A percentile compares a stretch with the other conserved stretches of the same genome.
Evolutionary conservation across 1,140 invertebrate species (phyloP).

Genomic region (Hestina assimilis): DNA sequence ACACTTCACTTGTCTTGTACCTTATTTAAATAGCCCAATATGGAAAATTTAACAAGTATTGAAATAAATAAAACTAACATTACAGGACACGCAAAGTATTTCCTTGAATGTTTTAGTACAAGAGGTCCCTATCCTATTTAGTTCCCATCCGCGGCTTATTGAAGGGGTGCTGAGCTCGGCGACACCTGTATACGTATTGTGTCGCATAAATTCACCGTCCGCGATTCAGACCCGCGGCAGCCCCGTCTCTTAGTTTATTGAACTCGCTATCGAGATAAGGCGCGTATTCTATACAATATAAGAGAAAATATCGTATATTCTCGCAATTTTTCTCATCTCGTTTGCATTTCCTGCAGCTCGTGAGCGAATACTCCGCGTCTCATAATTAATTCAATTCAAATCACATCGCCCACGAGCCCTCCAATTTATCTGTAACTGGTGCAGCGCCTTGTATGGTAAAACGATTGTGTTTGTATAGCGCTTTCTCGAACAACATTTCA

Average conservation of each 20-base stretch:
- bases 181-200: conserved; percentile 76
- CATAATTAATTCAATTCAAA: conserved; percentile 78
- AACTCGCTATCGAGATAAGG: conserved; percentile 63
- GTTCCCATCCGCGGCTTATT: conserved; percentile 61
- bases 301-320: conserved; percentile 47
- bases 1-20: conserved; percentile 36
- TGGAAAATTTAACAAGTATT: background rate
- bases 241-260: conserved; percentile 63
- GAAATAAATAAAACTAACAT: background rate
- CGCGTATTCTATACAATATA: conserved; percentile 44
- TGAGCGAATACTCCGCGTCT: conserved; percentile 45
- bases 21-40: background rate
- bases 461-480: conserved; percentile 39
- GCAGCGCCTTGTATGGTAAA: conserved; percentile 46
- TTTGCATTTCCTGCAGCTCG: conserved; percentile 61
- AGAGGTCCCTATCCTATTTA: conserved; percentile 55
- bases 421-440: conserved; percentile 59
- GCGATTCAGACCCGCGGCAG: conserved; percentile 54
- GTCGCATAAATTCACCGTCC: conserved; percentile 64
- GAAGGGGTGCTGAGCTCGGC: conserved; percentile 55
- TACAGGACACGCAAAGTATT: too few relatives aligned
- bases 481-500: conserved; percentile 21
- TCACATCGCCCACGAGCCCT: conserved; percentile 69
- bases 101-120: conserved; percentile 25
- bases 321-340: conserved; percentile 48